Base-by-base conservation (phyloP, 2,113 vertebrate genomes). In the Salvelinus fontinalis region DNA sequence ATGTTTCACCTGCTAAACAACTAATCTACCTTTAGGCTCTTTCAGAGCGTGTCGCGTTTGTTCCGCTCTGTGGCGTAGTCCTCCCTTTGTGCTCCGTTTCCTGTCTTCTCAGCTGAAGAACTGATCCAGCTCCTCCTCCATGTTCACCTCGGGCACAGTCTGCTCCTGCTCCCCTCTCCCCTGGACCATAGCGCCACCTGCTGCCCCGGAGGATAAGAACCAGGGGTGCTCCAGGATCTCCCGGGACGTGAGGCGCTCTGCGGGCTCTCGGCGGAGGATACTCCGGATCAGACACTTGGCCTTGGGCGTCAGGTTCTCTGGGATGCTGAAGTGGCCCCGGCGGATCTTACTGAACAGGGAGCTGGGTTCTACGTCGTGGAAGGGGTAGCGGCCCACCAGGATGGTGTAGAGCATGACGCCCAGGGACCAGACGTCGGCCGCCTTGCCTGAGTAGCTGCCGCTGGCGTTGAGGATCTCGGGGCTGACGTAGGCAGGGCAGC, bases 381-480 rank as follows among this genome's bases (percentile, higher is more conserved):
- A 99, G 66, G 98, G 98, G 89, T 99, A 99, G 81, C 98, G 97
- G 84, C 98, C 98, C 70, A 99, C 97, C 16, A 99, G 91, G 94
- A 99, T 99, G 86, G 98, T 99, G 77, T 99, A 99, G 39, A 99
- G 97, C 98, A 99, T 99, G 88, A 99, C 97, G 8, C 98, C 98
- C 89, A 99, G 93, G 87, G 97, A 99, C 98, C 98, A 99, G 26
- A 99, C 97, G 16, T 99, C 98, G 3, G 98, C 98, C 1, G 98
- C 98, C 88, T 98, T 98, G 89, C 98, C 98, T 26, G 98, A 99
- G 88, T 99, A 99, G 95, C 97, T 98, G 94, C 98, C 97, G 11
- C 90, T 96, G 88, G 97, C 97, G 83, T 98, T 99, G 93, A 99
- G 93, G 91, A 99, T 99, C 95, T 99, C 98, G 0, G 98, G 98